A percentile compares a stretch with the other conserved stretches of the same genome.
Conservation (phyloP, 37 sponge, comb jelly and placozoan genomes). For the Crambe crambe region DNA sequence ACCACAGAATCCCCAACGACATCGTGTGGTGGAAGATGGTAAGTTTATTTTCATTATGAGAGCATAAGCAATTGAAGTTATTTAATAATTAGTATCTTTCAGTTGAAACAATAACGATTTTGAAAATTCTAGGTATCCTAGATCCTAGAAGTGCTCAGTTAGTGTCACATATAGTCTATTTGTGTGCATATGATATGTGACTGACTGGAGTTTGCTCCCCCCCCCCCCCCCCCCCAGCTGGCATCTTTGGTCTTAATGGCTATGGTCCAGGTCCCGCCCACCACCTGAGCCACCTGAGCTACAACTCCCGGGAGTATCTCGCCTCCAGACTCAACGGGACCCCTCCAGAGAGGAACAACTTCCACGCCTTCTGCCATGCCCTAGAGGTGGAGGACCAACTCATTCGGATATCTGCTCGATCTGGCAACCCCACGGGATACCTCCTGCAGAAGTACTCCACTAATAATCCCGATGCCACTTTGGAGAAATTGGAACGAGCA, state of each 20-base stretch:
- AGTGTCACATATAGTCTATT: no score
- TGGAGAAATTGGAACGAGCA: conserved; percentile 34
- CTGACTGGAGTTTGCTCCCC: no score
- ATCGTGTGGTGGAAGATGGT: no score
- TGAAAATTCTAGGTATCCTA: no score
- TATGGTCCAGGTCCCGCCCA: conserved; percentile 24
- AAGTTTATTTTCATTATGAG: no score
- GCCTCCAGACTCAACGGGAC: conserved; percentile 36
- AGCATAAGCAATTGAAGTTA: no score
- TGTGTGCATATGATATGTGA: background rate
- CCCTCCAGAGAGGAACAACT: conserved; percentile 30
- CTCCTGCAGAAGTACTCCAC: conserved; percentile 30
- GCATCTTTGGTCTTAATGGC: conserved; percentile 25
- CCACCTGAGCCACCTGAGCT: conserved; percentile 52
- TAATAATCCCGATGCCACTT: conserved; percentile 27
- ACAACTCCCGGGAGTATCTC: conserved; percentile 20
- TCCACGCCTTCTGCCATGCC: conserved; percentile 38
- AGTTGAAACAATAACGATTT: no score
- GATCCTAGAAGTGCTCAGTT: no score
- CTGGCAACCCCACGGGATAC: conserved; percentile 52
- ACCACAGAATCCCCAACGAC: no score
- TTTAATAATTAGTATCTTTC: no score
- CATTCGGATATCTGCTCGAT: conserved; percentile 12
- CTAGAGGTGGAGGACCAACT: conserved; percentile 33
- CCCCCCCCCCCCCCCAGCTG: no score